phyloP scores from a whole-genome alignment of 1,140 invertebrate species.

The Drosophila ogumai region DNA sequence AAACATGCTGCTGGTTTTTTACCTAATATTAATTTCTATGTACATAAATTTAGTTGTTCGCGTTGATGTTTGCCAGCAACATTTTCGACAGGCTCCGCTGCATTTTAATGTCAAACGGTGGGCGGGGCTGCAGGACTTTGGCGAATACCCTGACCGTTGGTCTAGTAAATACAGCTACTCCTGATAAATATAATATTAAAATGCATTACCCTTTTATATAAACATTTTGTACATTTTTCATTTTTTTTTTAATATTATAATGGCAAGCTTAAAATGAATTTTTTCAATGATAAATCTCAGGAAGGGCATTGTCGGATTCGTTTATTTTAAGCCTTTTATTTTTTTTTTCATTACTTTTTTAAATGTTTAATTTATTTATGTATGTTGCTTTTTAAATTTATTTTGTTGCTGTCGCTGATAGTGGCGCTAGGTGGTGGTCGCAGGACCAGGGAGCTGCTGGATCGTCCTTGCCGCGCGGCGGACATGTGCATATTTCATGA shows the following conservation, averaged over 20 bases:
- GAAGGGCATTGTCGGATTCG: conserved; percentile 30
- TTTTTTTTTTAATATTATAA: background rate
- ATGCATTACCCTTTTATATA: background rate
- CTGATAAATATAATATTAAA: no score
- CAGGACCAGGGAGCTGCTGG: conserved; percentile 9
- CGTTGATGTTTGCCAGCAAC: conserved; percentile 38
- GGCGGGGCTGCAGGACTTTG: background rate
- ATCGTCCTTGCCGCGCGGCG: conserved; percentile 58
- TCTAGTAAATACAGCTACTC: background rate
- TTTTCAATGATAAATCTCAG: background rate
- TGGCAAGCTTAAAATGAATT: background rate
- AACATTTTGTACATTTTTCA: background rate
- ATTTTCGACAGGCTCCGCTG: conserved; percentile 70
- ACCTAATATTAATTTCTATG: conserved; percentile 77
- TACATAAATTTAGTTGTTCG: conserved; percentile 76
- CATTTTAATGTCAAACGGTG: conserved; percentile 59
- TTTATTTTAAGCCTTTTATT: conserved; percentile 1
- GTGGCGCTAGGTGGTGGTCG: conserved; percentile 18
- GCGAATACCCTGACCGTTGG: background rate
- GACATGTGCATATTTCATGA: conserved; percentile 80
- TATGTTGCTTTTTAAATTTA: conserved; percentile 57
- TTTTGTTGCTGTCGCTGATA: conserved; percentile 48
- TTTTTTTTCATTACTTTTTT: conserved; percentile 55
- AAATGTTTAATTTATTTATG: conserved; percentile 74
- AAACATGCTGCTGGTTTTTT: conserved; percentile 43